Conservation (phyloP, 2,888 invertebrate genomes). For the Polyploca ridens region DNA sequence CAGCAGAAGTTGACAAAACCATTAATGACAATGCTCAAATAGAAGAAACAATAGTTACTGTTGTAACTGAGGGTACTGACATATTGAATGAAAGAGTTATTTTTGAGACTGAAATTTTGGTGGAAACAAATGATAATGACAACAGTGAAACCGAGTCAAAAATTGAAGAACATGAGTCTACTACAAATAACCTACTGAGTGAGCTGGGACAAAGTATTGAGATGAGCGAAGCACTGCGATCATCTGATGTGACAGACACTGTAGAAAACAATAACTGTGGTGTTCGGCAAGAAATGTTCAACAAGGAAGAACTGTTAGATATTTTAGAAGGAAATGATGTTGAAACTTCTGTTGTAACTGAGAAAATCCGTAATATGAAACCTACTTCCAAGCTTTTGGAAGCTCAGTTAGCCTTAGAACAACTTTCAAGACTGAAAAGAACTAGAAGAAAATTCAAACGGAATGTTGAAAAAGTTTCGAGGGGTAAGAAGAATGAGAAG, state of each 20-base stretch:
- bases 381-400: conserved; percentile 50
- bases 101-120: conserved; percentile 74
- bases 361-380: conserved; percentile 29
- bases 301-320: conserved; percentile 76
- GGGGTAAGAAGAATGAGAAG: conserved; percentile 32
- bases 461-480: conserved; percentile 32
- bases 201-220: conserved; percentile 72
- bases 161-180: conserved; percentile 38
- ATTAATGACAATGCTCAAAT: neutral
- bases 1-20: neutral
- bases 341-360: conserved; percentile 35
- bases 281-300: conserved; percentile 70
- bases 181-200: conserved; percentile 60
- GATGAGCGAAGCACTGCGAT: conserved; percentile 69
- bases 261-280: conserved; percentile 70
- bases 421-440: conserved; percentile 62
- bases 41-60: neutral
- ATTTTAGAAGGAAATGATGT: conserved; percentile 76
- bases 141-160: conserved; percentile 40
- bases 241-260: conserved; percentile 63
- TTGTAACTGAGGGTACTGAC: conserved; percentile 43
- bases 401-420: conserved; percentile 68
- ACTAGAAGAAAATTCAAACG: conserved; percentile 32
- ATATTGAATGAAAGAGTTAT: conserved; percentile 49
- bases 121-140: conserved; percentile 68